Base-by-base conservation (phyloP, 1,140 invertebrate species). In the Diabrotica virgifera region DNA sequence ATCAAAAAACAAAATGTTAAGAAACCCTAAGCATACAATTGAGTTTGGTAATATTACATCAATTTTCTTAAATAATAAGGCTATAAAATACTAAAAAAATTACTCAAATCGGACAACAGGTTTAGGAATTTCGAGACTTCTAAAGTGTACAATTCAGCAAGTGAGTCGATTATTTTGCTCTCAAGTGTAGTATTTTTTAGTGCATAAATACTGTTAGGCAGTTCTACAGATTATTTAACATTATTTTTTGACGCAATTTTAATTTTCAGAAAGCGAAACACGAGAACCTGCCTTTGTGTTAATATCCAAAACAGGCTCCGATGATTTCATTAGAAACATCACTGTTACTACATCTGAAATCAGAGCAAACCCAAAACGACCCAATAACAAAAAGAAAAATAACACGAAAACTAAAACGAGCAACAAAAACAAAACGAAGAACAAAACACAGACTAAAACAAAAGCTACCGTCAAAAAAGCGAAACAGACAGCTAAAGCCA, bases 401-500 rank as follows among this genome's bases (percentile, higher is more conserved):
- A 75, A 75, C 9, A 24, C 24, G 12, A 35, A 36, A 65, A 65
- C 52, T 38, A 11, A 64, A 55, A 65, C 57, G 53, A n/a, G 52
- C 66, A 13, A 24, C 12, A 9, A 57, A 50, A 13, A 24, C 12
- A 9, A 57, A 50, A 38, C 81, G 78, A 62, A 79, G 59, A 81
- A 66, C 65, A 76, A 71, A 56, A 61, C 54, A 52, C 38, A 14
- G 74, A 76, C 9, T 80, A 80, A 52, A 81, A 4, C 84, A 82
- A 71, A 75, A 79, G 12, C 77, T 70, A 36, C 66, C 35, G 72
- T 68, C n/a, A 78, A 72, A 24, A 83, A 82, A 59, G 81, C 79
- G 54, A 82, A 85, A 71, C 82, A 82, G 3, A 85, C 88, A 74
- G 89, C 90, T 5, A 87, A 86, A 75, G 91, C 90, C 7, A 93